Base-by-base conservation (phyloP, 1,140 invertebrate species). In the Acromyrmex heyeri region DNA sequence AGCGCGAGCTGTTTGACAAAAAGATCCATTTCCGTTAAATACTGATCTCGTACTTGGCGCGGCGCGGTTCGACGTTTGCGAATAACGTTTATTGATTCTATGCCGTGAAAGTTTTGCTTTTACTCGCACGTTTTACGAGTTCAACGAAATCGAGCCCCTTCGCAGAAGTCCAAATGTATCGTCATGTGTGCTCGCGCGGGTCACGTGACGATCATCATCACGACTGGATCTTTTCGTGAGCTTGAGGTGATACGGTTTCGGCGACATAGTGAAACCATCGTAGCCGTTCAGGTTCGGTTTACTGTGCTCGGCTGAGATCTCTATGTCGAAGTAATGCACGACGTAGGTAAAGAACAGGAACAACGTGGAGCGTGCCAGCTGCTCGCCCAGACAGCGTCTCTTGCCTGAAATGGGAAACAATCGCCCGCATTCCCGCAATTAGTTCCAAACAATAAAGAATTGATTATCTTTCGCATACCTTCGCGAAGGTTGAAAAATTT, bases 331-430 rank as follows among this genome's bases (percentile, higher is more conserved):
- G 76, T 95, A 93, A 85, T 96, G 95, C 24, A 97, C 86, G 21
- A 97, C 89, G 65, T 95, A 91, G 1, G 95, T 93, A 69, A 96
- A 93, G 78, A 96, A 96, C 44, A 96, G 81, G 86, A 96, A 97
- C 21, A 97, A 85, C 59, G 95, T 95, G 12, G 95, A 92, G 86
- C 95, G 96, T 0, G 96, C 97, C 21, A 97, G 85, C 61, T 92
- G 91, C 91, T 97, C 97, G n/a, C 96, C 97, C 1, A 96, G 86
- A 86, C 97, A 97, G 62, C 96, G 95, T 92, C 97, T 93, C 91
- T 95, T 96, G 10, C 96, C 96, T 97, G 90, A 95, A 86, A 61
- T 27, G n/a, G 2, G 12, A 10, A 72, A 57, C 18, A 24, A 48
- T 64, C 24, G 27, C 18, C 38, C 16, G 18, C 24, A 48, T 82